phyloP scores from a whole-genome alignment of 2,113 vertebrate genomes.

The Petrocephalus zakoni region DNA sequence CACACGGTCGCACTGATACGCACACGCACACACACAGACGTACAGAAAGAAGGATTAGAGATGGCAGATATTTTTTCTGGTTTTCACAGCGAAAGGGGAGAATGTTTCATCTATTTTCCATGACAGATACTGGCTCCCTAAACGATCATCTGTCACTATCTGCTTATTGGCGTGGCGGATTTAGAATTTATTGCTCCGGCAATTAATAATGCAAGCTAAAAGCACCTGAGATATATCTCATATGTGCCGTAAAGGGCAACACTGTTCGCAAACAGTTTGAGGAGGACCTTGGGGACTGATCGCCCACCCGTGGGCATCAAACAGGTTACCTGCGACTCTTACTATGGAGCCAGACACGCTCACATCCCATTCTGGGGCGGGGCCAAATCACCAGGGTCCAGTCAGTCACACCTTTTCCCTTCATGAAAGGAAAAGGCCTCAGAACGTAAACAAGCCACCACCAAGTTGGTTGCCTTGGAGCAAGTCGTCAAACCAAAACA shows the following conservation, averaged over 20 bases:
- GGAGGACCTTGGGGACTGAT: not conserved
- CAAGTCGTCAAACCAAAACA: not conserved
- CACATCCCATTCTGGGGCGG: not conserved
- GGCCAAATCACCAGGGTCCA: not conserved
- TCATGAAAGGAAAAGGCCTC: not conserved
- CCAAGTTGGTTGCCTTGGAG: not conserved
- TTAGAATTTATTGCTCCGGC: not conserved
- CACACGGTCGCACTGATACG: not conserved
- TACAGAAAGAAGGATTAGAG: not conserved
- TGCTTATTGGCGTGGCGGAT: not conserved
- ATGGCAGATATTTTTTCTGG: not conserved
- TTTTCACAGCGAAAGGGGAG: not conserved
- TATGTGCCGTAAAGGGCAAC: not conserved
- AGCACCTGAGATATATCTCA: not conserved
- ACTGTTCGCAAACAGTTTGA: not conserved
- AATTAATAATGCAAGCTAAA: not conserved
- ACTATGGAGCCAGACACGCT: not conserved
- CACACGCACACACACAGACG: not conserved
- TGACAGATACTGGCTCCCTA: not conserved
- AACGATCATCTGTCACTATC: constrained; percentile 12
- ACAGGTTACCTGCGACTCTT: not conserved
- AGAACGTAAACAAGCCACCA: not conserved
- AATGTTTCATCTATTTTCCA: not conserved
- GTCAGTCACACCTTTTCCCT: not conserved
- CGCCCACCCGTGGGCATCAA: not conserved